Base-by-base conservation (phyloP, 2,888 invertebrate species). In the Diogma glabrata region DNA sequence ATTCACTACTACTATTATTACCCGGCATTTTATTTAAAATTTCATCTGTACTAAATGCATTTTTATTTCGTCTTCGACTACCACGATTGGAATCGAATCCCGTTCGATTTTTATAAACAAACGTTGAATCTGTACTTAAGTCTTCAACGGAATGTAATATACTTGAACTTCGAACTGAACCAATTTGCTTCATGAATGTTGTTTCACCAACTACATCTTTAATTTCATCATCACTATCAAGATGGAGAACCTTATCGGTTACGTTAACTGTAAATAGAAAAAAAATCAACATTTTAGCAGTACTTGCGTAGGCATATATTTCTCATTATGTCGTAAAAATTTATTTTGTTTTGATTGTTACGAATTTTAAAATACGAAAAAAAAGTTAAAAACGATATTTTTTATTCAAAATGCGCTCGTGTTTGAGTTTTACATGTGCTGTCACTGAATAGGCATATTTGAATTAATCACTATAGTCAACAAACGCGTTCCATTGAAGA, bases 111-210 rank as follows among this genome's bases (percentile, higher is more conserved):
- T 84, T 83, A 63, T 84, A 83, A 0, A 84, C 82, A 62, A 84
- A 84, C 0, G 84, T 84, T 12, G 83, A 83, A 67, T 84, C 84
- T 0, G 84, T 84, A 46, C 81, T 82, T 10, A 84, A 68, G 60
- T 84, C 85, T 62, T 84, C 84, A 0, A 84, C 83, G 1, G 84
- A 84, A 62, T 84, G 84, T 6, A 84, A 70, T 50, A 84, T 76
- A 3, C 82, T 82, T 0, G 83, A 82, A 9, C 83, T 83, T 8
- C 83, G 72, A 2, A 82, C 81, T 20, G 82, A 81, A 2, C 81
- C 73, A 57, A 76, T 75, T 33, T 75, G 75, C 54, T 75, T 76
- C 59, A 74, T 70, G 38, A 70, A 71, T 20, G 75, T 67, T 9
- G 71, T 71, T 57, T 76, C 75, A 16, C 76, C 76, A 59, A 76